A percentile compares a stretch with the other conserved stretches of the same genome.
phyloP scores from a whole-genome alignment of 2,797 vertebrate species.

The Cynopterus sphinx region DNA sequence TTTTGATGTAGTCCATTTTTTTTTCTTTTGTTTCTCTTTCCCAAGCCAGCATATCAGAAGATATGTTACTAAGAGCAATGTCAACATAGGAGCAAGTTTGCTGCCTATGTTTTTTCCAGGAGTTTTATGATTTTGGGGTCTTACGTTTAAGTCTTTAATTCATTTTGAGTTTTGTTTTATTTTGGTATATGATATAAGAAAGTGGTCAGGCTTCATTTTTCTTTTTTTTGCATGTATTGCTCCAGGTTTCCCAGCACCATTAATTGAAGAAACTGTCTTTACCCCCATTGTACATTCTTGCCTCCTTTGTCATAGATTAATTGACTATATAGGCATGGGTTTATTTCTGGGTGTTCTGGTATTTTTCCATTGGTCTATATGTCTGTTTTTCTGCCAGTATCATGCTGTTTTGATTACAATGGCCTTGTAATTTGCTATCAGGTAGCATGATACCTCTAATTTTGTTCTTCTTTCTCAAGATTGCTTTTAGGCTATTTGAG shows the following conservation, averaged over 20 bases:
- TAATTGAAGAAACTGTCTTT: not conserved
- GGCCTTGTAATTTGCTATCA: not conserved
- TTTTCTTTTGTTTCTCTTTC: not conserved
- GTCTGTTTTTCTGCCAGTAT: not conserved
- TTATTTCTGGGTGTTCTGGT: not conserved
- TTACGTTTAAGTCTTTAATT: not conserved
- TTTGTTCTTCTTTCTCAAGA: not conserved
- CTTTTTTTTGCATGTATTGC: not conserved
- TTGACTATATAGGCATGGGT: not conserved
- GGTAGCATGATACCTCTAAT: not conserved
- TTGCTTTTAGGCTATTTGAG: not conserved
- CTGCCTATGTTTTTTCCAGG: not conserved
- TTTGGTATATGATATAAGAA: not conserved
- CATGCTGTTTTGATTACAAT: not conserved
- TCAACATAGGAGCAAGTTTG: not conserved
- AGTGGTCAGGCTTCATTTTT: not conserved
- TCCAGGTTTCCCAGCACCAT: not conserved
- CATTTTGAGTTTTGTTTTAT: not conserved
- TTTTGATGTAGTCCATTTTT: not conserved
- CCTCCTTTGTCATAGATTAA: not conserved
- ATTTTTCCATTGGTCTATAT: not conserved
- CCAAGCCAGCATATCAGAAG: not conserved
- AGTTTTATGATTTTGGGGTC: not conserved
- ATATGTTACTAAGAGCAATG: not conserved
- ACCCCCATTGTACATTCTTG: not conserved